Evolutionary conservation across 2,113 vertebrate genomes (phyloP).

Genomic region (Irena cyanogastra): DNA sequence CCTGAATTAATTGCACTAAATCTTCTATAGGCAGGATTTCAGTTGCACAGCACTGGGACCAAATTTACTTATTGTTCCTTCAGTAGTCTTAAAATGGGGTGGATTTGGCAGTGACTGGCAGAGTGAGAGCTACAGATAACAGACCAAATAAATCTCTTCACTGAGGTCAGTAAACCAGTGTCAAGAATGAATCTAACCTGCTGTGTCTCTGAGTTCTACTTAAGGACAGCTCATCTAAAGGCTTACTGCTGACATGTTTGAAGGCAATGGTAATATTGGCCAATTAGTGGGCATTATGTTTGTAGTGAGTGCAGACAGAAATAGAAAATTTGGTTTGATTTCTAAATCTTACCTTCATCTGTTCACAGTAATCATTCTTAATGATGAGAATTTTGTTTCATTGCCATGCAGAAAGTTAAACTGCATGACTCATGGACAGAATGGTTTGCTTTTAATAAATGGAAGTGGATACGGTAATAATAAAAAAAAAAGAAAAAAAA

Average conservation of each 20-base stretch:
- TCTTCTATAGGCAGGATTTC: not conserved
- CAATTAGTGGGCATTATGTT: not conserved
- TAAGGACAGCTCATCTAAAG: not conserved
- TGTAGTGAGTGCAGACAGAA: not conserved
- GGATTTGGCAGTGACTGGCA: not conserved
- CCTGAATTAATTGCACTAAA: conserved; percentile 13
- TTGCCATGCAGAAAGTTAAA: conserved; percentile 31
- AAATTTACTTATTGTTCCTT: not conserved
- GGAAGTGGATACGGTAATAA: conserved; percentile 50
- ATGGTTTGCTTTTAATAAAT: conserved; percentile 59
- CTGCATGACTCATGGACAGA: conserved; percentile 58
- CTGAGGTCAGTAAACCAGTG: not conserved
- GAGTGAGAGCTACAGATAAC: not conserved
- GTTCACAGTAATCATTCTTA: not conserved
- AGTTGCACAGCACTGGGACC: not conserved
- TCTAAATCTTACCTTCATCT: not conserved
- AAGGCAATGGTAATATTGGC: not conserved
- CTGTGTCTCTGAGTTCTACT: not conserved
- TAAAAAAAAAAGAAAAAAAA: not conserved
- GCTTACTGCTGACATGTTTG: not conserved
- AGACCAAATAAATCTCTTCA: not conserved
- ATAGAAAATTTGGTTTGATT: not conserved
- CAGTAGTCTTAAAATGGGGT: not conserved
- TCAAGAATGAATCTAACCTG: not conserved
- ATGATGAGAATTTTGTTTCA: conserved; percentile 27